Evolutionary conservation across 2,797 vertebrate genomes (phyloP), one percentile per base, ranked within the genome.

Genomic region (Lerista edwardsae): DNA sequence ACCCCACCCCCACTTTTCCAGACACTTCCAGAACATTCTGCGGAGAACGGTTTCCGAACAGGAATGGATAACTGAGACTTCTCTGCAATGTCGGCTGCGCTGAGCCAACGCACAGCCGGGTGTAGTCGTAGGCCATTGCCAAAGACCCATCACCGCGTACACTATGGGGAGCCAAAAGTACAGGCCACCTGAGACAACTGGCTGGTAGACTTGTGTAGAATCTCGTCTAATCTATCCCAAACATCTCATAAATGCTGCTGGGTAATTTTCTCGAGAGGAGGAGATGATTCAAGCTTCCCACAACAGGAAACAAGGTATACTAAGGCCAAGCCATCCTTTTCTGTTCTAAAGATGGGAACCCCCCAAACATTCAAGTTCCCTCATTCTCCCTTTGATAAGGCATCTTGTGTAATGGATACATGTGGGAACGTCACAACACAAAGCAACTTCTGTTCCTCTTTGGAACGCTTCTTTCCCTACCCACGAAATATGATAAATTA

Each of bases 401-500:
- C 94, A 95, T 94, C 92, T 94, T 91, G 93, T 87, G 93, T 90
- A 93, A 92, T 86, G 90, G 93, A 93, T 94, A 93, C 90, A 93
- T 92, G 55, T 86, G 93, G 93, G 92, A 91, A 94, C 86, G 90
- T 93, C 90, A 90, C 89, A 86, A 90, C 86, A 89, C 76, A 85
- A 93, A 94, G 65, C 90, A 76, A 68, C 44, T 41, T 85, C 85
- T 91, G 93, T 91, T 92, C 93, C 92, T 95, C 74, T 83, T 94
- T 94, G 94, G 89, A 94, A 95, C 93, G 83, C 47, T 51, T 10
- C 14, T 39, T 69, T 64, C 74, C 34, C 29, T 27, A 12, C 10
- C 84, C 79, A 7, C 89, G 92, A 93, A 95, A 94, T 91, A 88
- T 84, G 95, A 96, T 96, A 96, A 96, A 96, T 96, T 74, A 19